phyloP scores from a whole-genome alignment of 2,888 invertebrate genomes.

The Macropis europaea region DNA sequence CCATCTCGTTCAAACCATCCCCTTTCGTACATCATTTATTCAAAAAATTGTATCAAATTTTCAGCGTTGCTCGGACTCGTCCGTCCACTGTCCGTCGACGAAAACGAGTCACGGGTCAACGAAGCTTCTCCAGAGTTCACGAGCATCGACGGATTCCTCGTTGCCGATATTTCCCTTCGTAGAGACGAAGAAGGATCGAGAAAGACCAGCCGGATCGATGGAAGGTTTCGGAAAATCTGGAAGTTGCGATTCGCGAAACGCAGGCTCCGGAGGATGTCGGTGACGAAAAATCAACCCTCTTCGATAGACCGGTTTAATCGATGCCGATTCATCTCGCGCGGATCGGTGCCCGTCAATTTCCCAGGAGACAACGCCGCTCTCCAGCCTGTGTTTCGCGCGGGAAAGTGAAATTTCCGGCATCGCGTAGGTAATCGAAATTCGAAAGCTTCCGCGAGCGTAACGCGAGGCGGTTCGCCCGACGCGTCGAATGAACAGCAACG shows the following conservation, averaged over 20 bases:
- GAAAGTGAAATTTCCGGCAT: conserved; percentile 20
- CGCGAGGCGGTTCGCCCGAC: conserved; percentile 26
- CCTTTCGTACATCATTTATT: too few relatives aligned
- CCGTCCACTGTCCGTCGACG: too few relatives aligned
- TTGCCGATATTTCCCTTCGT: conserved; percentile 37
- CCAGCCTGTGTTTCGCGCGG: conserved; percentile 40
- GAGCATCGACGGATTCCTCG: neutral
- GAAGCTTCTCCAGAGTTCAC: too few relatives aligned
- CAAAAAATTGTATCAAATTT: too few relatives aligned
- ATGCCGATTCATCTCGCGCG: neutral
- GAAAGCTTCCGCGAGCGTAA: conserved; percentile 26
- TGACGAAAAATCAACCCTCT: too few relatives aligned
- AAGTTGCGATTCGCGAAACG: conserved; percentile 22
- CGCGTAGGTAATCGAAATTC: neutral
- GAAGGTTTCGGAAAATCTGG: conserved; percentile 4
- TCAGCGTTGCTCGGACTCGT: too few relatives aligned
- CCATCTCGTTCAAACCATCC: too few relatives aligned
- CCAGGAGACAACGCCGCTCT: neutral
- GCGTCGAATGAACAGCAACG: conserved; percentile 18
- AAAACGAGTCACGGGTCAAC: too few relatives aligned
- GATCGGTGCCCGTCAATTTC: neutral
- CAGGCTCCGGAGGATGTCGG: neutral
- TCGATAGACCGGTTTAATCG: too few relatives aligned
- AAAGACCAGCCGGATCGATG: conserved; percentile 8
- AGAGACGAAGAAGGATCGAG: conserved; percentile 15